Base-by-base conservation (phyloP, 2,113 vertebrate species). In the Lethenteron reissneri region DNA sequence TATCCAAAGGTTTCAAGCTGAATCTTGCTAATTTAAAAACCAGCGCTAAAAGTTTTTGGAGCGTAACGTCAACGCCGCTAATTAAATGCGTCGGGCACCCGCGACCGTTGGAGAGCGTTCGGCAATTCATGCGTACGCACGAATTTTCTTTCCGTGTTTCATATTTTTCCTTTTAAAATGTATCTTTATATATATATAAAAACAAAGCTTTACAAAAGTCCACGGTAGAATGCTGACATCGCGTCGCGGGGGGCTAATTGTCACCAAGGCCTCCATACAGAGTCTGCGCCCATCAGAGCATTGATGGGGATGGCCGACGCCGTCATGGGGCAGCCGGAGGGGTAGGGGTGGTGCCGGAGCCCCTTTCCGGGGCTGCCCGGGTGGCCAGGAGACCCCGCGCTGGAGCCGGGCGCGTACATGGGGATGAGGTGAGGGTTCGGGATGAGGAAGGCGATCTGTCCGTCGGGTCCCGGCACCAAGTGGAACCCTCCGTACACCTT, bases 251-350 rank as follows among this genome's bases (percentile, higher is more conserved):
- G 14, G 17, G 14, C 21, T 56, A 71, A 74, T 57, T 74, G 83
- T 87, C 86, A 90, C 94, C 94, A 99, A 10, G 94, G 94, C 79
- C 94, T 83, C 94, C 94, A 99, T 77, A 99, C 89, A 0, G 91
- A 96, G 79, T 99, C 92, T 0, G 87, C 76, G 2, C 87, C 64
- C 64, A 68, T 68, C 41, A 41, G 41, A 25, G 64, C 25, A 25
- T 68, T n/a, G 8, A 68, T 25, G n/a, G 64, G 25, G n/a, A 68
- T n/a, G 9, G 64, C 64, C 9, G 64, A n/a, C 11, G 64, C n/a
- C 64, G 64, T 68, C n/a, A 68, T n/a, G n/a, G 64, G 64, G 25
- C n/a, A n/a, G 10, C 64, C 64, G 64, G n/a, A 10, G n/a, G 64
- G 64, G 10, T 68, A 68, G 10, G 11, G n/a, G n/a, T 10, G n/a